Base-by-base conservation (phyloP, 2,113 vertebrate species). In the Chamaetylas fuelleborni region DNA sequence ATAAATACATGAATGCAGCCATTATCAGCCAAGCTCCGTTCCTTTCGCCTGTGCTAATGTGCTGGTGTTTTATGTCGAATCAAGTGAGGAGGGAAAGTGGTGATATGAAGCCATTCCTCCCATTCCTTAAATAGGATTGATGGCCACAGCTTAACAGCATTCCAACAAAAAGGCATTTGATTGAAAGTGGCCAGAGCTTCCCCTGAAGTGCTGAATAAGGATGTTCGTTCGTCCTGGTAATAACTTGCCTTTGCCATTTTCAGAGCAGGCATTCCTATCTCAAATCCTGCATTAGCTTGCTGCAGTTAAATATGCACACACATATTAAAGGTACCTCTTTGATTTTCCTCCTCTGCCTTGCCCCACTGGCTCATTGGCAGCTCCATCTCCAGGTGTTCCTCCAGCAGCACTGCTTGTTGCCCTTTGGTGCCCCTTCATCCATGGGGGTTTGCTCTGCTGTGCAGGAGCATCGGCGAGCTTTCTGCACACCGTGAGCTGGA, bases 141-240 rank as follows among this genome's bases (percentile, higher is more conserved):
- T 95, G 85, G 65, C 66, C 42, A n/a, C 45, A 72, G 48, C 73
- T 84, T 92, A 88, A 88, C 70, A 93, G 64, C 76, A 62, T 88
- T 90, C 87, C 64, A 81, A 17, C 38, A 67, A 90, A 64, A 88
- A 83, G 26, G 12, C 54, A 15, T 85, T 84, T 94, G 87, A 79
- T 72, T 2, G 10, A 79, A 81, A 48, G 34, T 88, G 60, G 50
- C n/a, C 66, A 51, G 70, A 80, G 42, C 48, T 23, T 86, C 54
- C 76, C 65, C 34, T 34, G 66, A 84, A 81, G 77, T 57, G 62
- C 40, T 72, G 48, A 67, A 40, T 72, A 60, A 77, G 71, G 54
- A 57, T 19, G 2, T 81, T 89, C 2, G 2, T 81, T 89, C 2
- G 1, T 40, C 62, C 48, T 56, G 31, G 33, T 45, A 61, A 58